Conservation (phyloP, 2,113 vertebrate genomes). For the Takifugu flavidus region DNA sequence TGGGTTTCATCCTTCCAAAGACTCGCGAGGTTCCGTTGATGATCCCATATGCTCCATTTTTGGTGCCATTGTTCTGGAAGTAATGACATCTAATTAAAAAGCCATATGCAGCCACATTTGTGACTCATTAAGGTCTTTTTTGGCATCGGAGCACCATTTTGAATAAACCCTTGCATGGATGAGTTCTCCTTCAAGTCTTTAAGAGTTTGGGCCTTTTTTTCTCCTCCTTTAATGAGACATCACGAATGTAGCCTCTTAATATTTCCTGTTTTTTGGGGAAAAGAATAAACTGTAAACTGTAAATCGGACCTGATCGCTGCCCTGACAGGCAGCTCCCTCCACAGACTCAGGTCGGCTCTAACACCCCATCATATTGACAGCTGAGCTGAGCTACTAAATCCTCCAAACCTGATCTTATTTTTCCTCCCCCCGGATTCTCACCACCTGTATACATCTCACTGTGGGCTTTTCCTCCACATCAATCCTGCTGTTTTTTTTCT, state of each 20-base stretch:
- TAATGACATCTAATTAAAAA: constrained; percentile 67
- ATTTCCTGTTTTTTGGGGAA: no score
- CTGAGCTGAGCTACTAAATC: constrained; percentile 45
- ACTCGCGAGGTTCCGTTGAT: neutral
- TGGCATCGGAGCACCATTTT: constrained; percentile 36
- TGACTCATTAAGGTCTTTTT: constrained; percentile 50
- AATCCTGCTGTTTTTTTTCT: neutral
- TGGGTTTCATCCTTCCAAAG: no score
- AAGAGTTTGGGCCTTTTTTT: no score
- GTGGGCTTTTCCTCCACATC: neutral
- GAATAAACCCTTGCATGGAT: constrained; percentile 5
- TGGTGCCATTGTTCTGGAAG: constrained; percentile 40
- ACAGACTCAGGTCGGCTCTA: constrained; percentile 29
- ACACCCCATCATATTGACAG: constrained; percentile 47
- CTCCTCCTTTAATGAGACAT: neutral
- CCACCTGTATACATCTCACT: neutral
- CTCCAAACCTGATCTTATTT: constrained; percentile 36
- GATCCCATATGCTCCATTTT: constrained; percentile 20
- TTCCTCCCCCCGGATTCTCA: neutral
- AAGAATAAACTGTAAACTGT: no score
- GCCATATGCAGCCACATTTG: constrained; percentile 44
- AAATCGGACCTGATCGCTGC: constrained; percentile 13
- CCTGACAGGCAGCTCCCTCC: constrained; percentile 26
- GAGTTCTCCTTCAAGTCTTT: constrained; percentile 21
- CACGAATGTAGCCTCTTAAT: neutral